phyloP scores from a whole-genome alignment of 2,113 vertebrate genomes.

The Cyanoderma ruficeps region DNA sequence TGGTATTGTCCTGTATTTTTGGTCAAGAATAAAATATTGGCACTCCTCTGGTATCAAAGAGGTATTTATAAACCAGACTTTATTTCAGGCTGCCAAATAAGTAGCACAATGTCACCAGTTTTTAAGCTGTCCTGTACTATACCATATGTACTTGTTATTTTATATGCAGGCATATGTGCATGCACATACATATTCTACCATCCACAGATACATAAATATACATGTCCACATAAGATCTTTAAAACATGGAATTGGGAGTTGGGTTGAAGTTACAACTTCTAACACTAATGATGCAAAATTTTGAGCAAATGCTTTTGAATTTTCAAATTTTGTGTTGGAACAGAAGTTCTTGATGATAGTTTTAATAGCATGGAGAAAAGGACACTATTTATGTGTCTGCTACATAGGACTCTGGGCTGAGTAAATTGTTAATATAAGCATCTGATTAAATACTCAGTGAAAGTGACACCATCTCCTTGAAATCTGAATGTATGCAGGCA shows the following conservation, averaged over 20 bases:
- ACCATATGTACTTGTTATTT: neutral
- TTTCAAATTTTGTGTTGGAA: neutral
- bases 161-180: neutral
- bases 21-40: neutral
- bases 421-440: neutral
- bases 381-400: neutral
- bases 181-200: neutral
- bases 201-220: neutral
- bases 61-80: neutral
- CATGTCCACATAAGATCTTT: neutral
- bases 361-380: neutral
- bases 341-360: neutral
- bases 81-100: neutral
- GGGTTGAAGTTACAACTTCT: neutral
- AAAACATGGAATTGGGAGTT: neutral
- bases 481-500: neutral
- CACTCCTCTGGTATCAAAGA: neutral
- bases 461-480: neutral
- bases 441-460: neutral
- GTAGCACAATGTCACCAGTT: neutral
- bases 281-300: neutral
- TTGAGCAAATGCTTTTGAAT: neutral
- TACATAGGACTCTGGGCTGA: neutral
- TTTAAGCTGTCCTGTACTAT: neutral
- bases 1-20: neutral